These are phyloP conservation scores for Metopia argyrocephala DNA, from an alignment of 2,888 invertebrate species.

Conservation along the genomic window DNA sequence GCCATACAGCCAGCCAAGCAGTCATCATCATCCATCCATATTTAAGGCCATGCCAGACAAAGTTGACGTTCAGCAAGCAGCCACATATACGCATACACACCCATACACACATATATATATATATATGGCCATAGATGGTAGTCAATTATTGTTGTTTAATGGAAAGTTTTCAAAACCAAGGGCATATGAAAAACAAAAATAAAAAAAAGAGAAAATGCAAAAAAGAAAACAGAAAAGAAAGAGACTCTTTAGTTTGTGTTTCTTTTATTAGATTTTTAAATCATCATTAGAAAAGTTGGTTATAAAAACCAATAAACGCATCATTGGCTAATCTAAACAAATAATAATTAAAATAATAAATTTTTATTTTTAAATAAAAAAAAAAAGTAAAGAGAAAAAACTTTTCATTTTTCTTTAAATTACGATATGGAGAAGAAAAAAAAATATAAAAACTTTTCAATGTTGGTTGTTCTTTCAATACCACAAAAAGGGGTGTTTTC, in stretches of 20 bases:
- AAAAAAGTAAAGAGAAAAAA: neutral
- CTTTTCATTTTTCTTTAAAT: neutral
- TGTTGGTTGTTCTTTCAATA: neutral
- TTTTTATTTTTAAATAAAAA: neutral
- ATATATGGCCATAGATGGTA: slow-evolving; percentile 1
- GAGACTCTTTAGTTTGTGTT: slow-evolving; percentile 32
- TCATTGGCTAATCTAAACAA: slow-evolving; percentile 55
- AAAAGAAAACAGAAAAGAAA: slow-evolving; percentile 22
- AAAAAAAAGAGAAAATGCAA: slow-evolving; percentile 25
- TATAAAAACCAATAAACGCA: slow-evolving; percentile 60
- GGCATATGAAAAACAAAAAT: slow-evolving; percentile 48
- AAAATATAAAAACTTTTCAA: neutral
- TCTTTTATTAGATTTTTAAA: slow-evolving; percentile 37
- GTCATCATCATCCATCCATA: slow-evolving; percentile 24
- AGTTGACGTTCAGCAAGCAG: slow-evolving; percentile 44
- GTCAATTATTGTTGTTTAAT: slow-evolving; percentile 60
- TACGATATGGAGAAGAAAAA: neutral
- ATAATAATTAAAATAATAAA: slow-evolving; percentile 56
- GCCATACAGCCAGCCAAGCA: neutral
- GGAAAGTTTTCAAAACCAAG: slow-evolving; percentile 56
- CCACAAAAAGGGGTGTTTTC: neutral
- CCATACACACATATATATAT: neutral
- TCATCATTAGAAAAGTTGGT: slow-evolving; percentile 55
- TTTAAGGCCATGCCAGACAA: slow-evolving; percentile 57
- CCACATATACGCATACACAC: neutral